Evolutionary conservation across 2,797 vertebrate species (phyloP).

Genomic region (Bradypodion ventrale): DNA sequence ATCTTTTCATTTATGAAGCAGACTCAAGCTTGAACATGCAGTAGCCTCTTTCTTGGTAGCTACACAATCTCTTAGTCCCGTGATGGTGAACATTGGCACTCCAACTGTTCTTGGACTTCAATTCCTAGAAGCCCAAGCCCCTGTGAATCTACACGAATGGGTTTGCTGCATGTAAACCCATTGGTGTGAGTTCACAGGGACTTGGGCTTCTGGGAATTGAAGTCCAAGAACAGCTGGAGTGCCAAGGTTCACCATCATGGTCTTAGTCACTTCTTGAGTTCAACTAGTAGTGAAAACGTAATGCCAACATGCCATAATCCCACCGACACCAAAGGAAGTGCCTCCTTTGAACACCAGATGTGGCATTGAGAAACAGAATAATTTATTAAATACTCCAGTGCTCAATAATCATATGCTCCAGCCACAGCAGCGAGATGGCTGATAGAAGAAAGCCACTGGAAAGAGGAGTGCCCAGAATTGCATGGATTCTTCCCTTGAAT

Average conservation of each 20-base stretch:
- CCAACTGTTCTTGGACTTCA: too few relatives aligned
- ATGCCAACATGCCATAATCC: too few relatives aligned
- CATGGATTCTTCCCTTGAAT: slow-evolving; percentile 30
- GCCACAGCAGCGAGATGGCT: slow-evolving; percentile 59
- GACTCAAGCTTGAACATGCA: not conserved
- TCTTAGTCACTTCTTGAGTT: not conserved
- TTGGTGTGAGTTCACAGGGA: too few relatives aligned
- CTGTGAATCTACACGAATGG: too few relatives aligned
- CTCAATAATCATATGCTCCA: slow-evolving; percentile 60
- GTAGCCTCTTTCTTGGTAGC: not conserved
- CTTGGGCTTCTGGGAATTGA: too few relatives aligned
- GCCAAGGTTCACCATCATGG: too few relatives aligned
- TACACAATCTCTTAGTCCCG: not conserved
- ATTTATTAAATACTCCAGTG: slow-evolving; percentile 59
- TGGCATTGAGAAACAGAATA: slow-evolving; percentile 52
- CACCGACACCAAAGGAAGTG: slow-evolving; percentile 16
- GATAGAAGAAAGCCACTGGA: slow-evolving; percentile 52
- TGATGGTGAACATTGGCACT: too few relatives aligned
- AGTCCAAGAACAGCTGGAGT: too few relatives aligned
- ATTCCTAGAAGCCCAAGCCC: too few relatives aligned
- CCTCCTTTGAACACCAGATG: slow-evolving; percentile 13
- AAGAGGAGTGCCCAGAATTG: slow-evolving; percentile 22
- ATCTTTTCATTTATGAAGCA: not conserved
- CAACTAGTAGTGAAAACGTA: not conserved
- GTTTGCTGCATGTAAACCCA: too few relatives aligned